Conservation (phyloP, 1,140 invertebrate species). For the Metaphire vulgaris region DNA sequence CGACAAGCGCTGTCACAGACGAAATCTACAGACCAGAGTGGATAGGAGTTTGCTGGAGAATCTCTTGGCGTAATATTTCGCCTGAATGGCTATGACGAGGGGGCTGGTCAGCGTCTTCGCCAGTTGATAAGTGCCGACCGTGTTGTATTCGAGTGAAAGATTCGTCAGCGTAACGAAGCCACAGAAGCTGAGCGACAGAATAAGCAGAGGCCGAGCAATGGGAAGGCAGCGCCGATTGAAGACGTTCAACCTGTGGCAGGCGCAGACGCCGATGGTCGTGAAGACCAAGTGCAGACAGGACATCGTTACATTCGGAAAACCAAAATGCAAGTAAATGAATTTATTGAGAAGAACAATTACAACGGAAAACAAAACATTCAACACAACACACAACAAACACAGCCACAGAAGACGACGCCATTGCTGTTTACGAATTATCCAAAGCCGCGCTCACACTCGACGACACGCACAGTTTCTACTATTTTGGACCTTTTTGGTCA, state of each 20-base stretch:
- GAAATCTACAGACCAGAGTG: too few relatives aligned
- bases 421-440: too few relatives aligned
- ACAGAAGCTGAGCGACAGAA: conserved; percentile 58
- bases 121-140: conserved; percentile 61
- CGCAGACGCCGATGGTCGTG: conserved; percentile 56
- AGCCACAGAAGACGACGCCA: too few relatives aligned
- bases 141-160: conserved; percentile 58
- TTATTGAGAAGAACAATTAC: not conserved
- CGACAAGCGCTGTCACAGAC: too few relatives aligned
- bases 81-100: conserved; percentile 59
- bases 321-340: not conserved
- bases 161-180: conserved; percentile 63
- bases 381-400: not conserved
- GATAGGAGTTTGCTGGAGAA: conserved; percentile 54
- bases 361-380: not conserved
- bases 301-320: not conserved
- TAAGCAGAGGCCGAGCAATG: conserved; percentile 54
- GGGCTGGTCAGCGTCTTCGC: conserved; percentile 61
- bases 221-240: conserved; percentile 58
- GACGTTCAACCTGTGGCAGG: conserved; percentile 55
- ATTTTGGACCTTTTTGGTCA: too few relatives aligned
- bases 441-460: too few relatives aligned
- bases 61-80: conserved; percentile 54
- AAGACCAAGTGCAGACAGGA: conserved; percentile 31
- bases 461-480: too few relatives aligned